Evolutionary conservation across 2,797 vertebrate genomes (phyloP).

Genomic region (Urocyon cinereoargenteus): DNA sequence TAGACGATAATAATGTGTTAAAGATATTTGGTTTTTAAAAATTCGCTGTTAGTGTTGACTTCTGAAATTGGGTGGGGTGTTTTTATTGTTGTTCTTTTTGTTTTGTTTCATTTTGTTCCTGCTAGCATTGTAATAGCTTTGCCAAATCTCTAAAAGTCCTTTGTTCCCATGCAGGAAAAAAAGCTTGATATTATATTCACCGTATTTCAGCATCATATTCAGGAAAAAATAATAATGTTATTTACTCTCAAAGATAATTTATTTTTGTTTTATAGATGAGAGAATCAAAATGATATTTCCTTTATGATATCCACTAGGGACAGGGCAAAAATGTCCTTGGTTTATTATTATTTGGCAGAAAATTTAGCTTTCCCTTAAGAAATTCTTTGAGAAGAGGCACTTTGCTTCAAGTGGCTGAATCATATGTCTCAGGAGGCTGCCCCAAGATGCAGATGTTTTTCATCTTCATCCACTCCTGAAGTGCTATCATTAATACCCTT

Average conservation of each 20-base stretch:
- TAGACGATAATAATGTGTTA: not conserved
- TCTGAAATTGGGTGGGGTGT: not conserved
- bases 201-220: not conserved
- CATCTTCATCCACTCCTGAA: conserved; percentile 22
- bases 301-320: conserved; percentile 76
- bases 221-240: not conserved
- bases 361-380: conserved; percentile 64
- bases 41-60: not conserved
- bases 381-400: conserved; percentile 52
- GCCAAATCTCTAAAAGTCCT: not conserved
- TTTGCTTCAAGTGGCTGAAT: conserved; percentile 68
- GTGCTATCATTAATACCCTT: not conserved
- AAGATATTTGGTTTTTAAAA: not conserved
- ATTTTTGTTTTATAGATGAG: conserved; percentile 53
- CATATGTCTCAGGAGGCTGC: conserved; percentile 47
- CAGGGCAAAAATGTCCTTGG: conserved; percentile 44
- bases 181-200: not conserved
- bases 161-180: not conserved
- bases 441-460: conserved; percentile 68
- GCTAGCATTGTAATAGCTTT: not conserved
- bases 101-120: not conserved
- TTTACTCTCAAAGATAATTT: conserved; percentile 57
- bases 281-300: conserved; percentile 51
- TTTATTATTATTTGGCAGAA: conserved; percentile 67
- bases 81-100: not conserved